These are phyloP conservation scores for Hoplostethus mediterraneus DNA, from an alignment of 2,797 vertebrate genomes.

Conservation along the genomic window DNA sequence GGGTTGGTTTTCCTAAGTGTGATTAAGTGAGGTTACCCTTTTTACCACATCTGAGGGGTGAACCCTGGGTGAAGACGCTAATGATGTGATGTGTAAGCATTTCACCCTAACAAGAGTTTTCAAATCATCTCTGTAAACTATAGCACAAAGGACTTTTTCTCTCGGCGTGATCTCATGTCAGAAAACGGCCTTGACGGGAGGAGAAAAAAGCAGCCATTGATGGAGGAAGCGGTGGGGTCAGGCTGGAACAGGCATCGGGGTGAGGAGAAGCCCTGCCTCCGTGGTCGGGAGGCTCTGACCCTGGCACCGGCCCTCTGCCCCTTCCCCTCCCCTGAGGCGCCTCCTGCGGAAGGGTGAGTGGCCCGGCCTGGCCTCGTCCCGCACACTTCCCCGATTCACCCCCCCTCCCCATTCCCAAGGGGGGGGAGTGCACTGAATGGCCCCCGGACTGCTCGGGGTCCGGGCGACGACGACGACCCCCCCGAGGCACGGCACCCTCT, in stretches of 20 bases:
- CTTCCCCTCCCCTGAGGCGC: constrained; percentile 86
- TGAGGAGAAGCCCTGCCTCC: constrained; percentile 82
- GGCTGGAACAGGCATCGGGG: constrained; percentile 80
- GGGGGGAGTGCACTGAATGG: constrained; percentile 73
- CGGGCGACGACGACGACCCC: constrained; percentile 53
- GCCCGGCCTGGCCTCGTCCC: constrained; percentile 73
- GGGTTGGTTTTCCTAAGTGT: not conserved
- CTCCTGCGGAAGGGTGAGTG: constrained; percentile 80
- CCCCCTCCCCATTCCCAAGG: constrained; percentile 65
- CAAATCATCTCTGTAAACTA: constrained; percentile 81
- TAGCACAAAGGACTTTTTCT: constrained; percentile 73
- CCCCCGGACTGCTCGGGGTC: constrained; percentile 63
- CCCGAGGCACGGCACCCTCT: constrained; percentile 79
- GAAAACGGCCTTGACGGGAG: constrained; percentile 74
- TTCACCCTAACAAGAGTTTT: constrained; percentile 60
- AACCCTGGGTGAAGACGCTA: constrained; percentile 52
- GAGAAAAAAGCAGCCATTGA: constrained; percentile 85
- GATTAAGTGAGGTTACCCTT: constrained; percentile 12
- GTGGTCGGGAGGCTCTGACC: constrained; percentile 85
- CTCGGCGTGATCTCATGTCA: constrained; percentile 50
- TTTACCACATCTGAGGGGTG: constrained; percentile 45
- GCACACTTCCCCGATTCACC: constrained; percentile 85
- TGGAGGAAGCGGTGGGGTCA: constrained; percentile 84
- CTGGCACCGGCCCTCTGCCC: constrained; percentile 89
- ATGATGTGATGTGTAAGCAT: constrained; percentile 73